phyloP scores from a whole-genome alignment of 1,140 invertebrate species.

The Phthorimaea operculella region DNA sequence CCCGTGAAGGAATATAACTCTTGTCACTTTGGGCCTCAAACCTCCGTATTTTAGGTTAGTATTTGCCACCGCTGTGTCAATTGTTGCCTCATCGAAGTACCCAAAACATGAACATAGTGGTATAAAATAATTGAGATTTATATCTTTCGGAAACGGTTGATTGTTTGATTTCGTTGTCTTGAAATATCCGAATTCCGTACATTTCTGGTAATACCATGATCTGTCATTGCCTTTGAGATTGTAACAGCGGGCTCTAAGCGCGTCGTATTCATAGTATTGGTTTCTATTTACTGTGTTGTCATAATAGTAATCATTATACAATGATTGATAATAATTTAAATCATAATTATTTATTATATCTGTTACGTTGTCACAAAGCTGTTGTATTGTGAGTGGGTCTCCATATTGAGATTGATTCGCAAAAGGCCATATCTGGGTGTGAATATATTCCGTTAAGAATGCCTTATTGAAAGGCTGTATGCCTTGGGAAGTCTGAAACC shows the following conservation, averaged over 20 bases:
- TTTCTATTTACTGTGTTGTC: no score
- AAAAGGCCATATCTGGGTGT: no score
- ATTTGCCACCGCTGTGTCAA: conserved; percentile 49
- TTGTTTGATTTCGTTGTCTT: conserved; percentile 71
- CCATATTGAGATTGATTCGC: no score
- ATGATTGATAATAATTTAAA: no score
- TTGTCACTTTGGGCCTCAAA: conserved; percentile 53
- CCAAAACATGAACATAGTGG: neutral
- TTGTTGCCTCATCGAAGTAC: conserved; percentile 28
- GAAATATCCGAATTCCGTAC: conserved; percentile 82
- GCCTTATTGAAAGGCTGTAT: conserved; percentile 7
- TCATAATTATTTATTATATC: no score
- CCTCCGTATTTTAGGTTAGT: conserved; percentile 71
- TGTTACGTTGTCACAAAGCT: no score
- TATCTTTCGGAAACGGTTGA: conserved; percentile 69
- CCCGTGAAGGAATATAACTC: conserved; percentile 70
- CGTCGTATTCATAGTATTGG: no score
- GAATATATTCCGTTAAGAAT: neutral
- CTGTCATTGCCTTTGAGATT: no score
- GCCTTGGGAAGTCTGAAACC: conserved; percentile 6
- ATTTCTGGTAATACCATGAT: conserved; percentile 79
- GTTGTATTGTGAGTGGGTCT: no score
- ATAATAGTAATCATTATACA: no score
- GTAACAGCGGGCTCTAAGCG: no score
- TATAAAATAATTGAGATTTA: neutral